phyloP scores from a whole-genome alignment of 2,797 vertebrate genomes.

The Tarsius wallacei region DNA sequence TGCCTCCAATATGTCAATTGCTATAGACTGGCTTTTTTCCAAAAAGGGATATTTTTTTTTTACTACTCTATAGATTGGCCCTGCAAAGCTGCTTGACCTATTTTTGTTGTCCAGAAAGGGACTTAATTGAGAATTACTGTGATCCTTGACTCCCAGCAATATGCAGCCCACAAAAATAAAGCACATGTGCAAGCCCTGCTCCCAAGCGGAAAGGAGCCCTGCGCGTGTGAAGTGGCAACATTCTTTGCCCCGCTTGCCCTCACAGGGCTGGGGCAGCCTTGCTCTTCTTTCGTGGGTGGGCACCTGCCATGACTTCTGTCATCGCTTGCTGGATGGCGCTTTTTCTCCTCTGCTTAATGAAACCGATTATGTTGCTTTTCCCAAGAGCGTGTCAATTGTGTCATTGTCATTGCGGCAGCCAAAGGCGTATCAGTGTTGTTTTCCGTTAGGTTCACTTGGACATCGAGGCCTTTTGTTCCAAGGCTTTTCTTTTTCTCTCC shows the following conservation, averaged over 20 bases:
- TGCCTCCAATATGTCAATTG: not conserved
- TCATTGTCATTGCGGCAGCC: slow-evolving; percentile 20
- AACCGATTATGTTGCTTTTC: slow-evolving; percentile 61
- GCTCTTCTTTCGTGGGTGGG: not conserved
- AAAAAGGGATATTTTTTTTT: not conserved
- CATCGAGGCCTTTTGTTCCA: slow-evolving; percentile 60
- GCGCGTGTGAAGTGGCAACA: no score
- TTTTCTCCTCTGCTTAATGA: slow-evolving; percentile 44
- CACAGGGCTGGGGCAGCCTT: not conserved
- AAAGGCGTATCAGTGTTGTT: slow-evolving; percentile 50
- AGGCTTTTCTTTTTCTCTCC: slow-evolving; percentile 33
- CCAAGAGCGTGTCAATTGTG: slow-evolving; percentile 56
- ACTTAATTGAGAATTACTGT: not conserved
- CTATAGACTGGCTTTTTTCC: not conserved
- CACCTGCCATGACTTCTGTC: not conserved
- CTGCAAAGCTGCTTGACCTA: not conserved
- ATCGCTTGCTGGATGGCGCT: slow-evolving; percentile 30
- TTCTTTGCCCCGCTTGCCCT: not conserved
- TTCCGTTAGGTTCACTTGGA: slow-evolving; percentile 62
- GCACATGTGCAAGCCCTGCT: not conserved
- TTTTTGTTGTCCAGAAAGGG: not conserved
- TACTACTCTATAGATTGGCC: not conserved
- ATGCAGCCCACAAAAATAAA: not conserved
- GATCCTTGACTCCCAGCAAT: not conserved
- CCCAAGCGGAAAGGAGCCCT: not conserved